These are phyloP conservation scores for Hemibagrus wyckioides DNA, from an alignment of 2,113 vertebrate genomes.

Conservation along the genomic window DNA sequence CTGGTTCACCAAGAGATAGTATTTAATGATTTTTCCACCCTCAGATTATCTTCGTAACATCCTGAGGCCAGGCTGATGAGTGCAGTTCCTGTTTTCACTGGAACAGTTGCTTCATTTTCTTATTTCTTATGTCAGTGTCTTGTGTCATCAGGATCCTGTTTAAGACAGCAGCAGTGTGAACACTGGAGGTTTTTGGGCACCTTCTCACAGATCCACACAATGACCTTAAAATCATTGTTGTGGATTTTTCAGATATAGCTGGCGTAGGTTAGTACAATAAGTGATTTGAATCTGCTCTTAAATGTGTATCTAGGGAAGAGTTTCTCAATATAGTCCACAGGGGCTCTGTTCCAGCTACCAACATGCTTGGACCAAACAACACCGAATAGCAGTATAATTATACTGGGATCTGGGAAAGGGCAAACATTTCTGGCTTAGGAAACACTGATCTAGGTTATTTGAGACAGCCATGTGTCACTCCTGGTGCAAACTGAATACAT, in stretches of 20 bases:
- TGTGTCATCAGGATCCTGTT: neutral
- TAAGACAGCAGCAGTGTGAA: neutral
- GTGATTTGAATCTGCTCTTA: neutral
- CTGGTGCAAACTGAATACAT: neutral
- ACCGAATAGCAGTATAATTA: slow-evolving; percentile 16
- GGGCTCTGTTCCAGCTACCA: slow-evolving; percentile 20
- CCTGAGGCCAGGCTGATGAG: too few relatives aligned
- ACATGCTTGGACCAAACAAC: slow-evolving; percentile 15
- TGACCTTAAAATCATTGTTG: neutral
- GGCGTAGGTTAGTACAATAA: neutral
- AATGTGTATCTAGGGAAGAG: slow-evolving; percentile 30
- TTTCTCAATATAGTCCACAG: slow-evolving; percentile 24
- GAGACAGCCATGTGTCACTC: slow-evolving; percentile 25
- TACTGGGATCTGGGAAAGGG: slow-evolving; percentile 34
- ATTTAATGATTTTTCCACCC: neutral
- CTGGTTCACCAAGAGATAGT: neutral
- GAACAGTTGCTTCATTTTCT: neutral
- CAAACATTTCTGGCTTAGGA: slow-evolving; percentile 25
- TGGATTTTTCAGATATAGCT: neutral
- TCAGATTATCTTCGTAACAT: neutral
- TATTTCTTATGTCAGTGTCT: neutral
- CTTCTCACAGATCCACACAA: neutral
- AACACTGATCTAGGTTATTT: slow-evolving; percentile 42
- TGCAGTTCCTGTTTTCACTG: neutral
- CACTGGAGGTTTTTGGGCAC: neutral